Evolutionary conservation across 2,888 invertebrate genomes (phyloP).

Genomic region (Bugulina stolonifera): DNA sequence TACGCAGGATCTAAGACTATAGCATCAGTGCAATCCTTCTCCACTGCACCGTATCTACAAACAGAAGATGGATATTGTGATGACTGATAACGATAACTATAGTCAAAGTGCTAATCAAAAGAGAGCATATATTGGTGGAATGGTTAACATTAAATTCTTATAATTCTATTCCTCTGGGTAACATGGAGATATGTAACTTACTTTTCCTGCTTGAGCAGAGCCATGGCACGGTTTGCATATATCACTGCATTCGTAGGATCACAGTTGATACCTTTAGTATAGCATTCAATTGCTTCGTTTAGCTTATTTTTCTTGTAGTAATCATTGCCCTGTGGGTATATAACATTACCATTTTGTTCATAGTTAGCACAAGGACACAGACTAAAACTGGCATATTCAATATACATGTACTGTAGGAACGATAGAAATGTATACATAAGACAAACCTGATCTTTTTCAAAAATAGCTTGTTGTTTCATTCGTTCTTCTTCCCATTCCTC

Average conservation of each 20-base stretch:
- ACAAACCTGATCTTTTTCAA: constrained; percentile 67
- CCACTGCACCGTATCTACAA: constrained; percentile 53
- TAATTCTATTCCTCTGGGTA: no score
- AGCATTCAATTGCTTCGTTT: constrained; percentile 51
- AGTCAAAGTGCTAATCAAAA: no score
- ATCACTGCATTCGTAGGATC: constrained; percentile 61
- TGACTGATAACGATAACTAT: no score
- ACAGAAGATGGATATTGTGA: no score
- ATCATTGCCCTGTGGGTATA: constrained; percentile 49
- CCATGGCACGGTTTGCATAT: constrained; percentile 81
- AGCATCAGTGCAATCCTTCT: constrained; percentile 52
- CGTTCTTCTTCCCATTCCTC: constrained; percentile 48
- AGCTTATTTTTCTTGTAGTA: constrained; percentile 49
- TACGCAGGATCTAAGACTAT: constrained; percentile 52
- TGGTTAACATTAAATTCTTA: no score
- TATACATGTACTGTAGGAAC: no score
- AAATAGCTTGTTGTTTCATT: constrained; percentile 60
- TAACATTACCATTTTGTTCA: background rate
- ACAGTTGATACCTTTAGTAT: constrained; percentile 49
- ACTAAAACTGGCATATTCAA: no score
- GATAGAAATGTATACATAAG: no score
- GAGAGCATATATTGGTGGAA: no score
- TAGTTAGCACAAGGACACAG: background rate
- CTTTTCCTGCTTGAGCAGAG: constrained; percentile 74
- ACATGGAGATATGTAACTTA: no score